Conservation (phyloP, 2,888 invertebrate genomes). For the Graphium colonna region DNA sequence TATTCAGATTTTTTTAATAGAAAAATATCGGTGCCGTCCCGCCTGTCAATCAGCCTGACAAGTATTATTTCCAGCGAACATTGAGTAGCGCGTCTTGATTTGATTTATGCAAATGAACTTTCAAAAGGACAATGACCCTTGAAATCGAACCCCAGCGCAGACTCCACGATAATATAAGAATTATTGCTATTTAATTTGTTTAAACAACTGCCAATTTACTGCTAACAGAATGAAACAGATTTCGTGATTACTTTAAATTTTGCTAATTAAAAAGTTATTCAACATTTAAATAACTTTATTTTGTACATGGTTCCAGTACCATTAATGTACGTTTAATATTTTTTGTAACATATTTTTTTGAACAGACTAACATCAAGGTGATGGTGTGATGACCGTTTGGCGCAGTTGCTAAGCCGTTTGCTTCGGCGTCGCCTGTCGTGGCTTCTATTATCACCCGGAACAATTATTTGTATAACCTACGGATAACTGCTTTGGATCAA, state of each 20-base stretch:
- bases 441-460: too few relatives aligned
- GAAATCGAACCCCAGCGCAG: slow-evolving; percentile 10
- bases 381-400: too few relatives aligned
- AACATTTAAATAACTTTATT: too few relatives aligned
- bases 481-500: too few relatives aligned
- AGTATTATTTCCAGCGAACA: slow-evolving; percentile 21
- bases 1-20: slow-evolving; percentile 14
- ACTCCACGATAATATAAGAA: neutral
- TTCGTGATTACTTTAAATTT: neutral
- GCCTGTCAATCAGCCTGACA: slow-evolving; percentile 14
- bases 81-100: slow-evolving; percentile 22
- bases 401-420: too few relatives aligned
- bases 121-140: slow-evolving; percentile 20
- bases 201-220: neutral
- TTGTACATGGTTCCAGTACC: too few relatives aligned
- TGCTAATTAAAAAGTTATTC: neutral
- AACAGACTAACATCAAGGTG: too few relatives aligned
- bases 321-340: too few relatives aligned
- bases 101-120: slow-evolving; percentile 25
- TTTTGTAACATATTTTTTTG: too few relatives aligned
- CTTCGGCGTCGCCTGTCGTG: too few relatives aligned
- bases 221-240: neutral
- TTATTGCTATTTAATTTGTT: slow-evolving; percentile 14
- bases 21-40: slow-evolving; percentile 15
- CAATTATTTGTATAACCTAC: too few relatives aligned